These are phyloP conservation scores for Drosophila meridionalis DNA, from an alignment of 2,888 invertebrate genomes.

Conservation along the genomic window DNA sequence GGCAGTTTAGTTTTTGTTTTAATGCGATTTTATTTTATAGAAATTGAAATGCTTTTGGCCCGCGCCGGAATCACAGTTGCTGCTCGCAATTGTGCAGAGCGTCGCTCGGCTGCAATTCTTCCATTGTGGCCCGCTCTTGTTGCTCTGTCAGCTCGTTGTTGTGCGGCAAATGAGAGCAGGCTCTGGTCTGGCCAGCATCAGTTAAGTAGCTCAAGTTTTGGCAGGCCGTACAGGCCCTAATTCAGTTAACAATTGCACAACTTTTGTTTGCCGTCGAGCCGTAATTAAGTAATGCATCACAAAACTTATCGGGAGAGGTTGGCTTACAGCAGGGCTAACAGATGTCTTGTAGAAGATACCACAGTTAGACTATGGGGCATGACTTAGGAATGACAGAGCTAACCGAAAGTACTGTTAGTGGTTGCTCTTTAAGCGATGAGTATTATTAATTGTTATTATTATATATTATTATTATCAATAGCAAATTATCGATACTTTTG, in stretches of 20 bases:
- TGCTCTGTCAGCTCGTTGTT: slow-evolving; percentile 1
- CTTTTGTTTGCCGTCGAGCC: slow-evolving; percentile 20
- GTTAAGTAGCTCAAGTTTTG: slow-evolving; percentile 48
- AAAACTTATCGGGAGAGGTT: no score
- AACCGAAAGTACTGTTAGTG: no score
- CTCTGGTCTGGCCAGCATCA: slow-evolving; percentile 41
- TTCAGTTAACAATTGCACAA: slow-evolving; percentile 47
- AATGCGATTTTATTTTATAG: slow-evolving; percentile 49
- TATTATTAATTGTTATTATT: no score
- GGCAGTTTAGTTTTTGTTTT: slow-evolving; percentile 39
- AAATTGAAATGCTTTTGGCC: slow-evolving; percentile 44
- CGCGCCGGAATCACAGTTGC: slow-evolving; percentile 29
- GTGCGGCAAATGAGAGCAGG: slow-evolving; percentile 22
- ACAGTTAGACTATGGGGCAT: background rate
- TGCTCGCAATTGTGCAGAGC: slow-evolving; percentile 8
- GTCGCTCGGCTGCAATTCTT: slow-evolving; percentile 5
- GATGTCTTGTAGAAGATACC: background rate
- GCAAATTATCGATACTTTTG: background rate
- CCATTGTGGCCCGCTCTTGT: slow-evolving; percentile 3
- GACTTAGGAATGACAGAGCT: background rate
- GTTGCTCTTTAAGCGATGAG: background rate
- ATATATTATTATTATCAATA: background rate
- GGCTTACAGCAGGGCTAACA: background rate
- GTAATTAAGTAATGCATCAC: slow-evolving; percentile 6
- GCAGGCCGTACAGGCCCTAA: slow-evolving; percentile 24